phyloP scores from a whole-genome alignment of 2,113 vertebrate species.

The Epinephelus cyanopodus region DNA sequence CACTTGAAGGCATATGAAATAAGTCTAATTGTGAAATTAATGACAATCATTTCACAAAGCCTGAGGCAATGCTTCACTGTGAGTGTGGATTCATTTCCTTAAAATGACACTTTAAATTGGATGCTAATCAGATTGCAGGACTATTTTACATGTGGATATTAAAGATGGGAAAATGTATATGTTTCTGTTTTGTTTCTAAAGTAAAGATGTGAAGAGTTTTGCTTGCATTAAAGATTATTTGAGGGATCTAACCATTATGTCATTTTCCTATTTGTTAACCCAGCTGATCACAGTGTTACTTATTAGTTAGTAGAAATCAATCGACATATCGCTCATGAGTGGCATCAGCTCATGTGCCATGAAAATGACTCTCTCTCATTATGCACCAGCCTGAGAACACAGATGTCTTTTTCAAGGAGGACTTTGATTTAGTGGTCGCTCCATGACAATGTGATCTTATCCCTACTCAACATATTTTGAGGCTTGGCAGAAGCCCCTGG shows the following conservation, averaged over 20 bases:
- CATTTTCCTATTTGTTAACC: not conserved
- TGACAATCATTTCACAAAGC: slow-evolving; percentile 23
- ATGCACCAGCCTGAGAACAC: no score
- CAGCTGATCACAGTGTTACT: not conserved
- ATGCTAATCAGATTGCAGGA: slow-evolving; percentile 28
- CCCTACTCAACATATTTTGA: no score
- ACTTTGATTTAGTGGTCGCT: not conserved
- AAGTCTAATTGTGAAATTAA: slow-evolving; percentile 52
- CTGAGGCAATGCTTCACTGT: slow-evolving; percentile 7
- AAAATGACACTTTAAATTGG: slow-evolving; percentile 12
- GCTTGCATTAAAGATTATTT: not conserved
- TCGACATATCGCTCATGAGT: no score
- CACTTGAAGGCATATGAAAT: slow-evolving; percentile 14
- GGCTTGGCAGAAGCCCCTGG: no score
- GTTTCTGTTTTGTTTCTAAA: not conserved
- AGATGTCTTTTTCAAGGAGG: not conserved
- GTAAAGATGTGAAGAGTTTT: not conserved
- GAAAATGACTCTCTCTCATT: no score
- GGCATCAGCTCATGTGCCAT: no score
- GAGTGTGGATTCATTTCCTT: slow-evolving; percentile 20
- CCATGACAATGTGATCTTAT: no score
- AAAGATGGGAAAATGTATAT: not conserved
- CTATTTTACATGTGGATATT: not conserved
- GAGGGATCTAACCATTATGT: not conserved
- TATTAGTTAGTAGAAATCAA: not conserved